Evolutionary conservation across 2,888 invertebrate genomes (phyloP), one percentile per base, ranked within the genome.

Genomic region (Thumatha senex): DNA sequence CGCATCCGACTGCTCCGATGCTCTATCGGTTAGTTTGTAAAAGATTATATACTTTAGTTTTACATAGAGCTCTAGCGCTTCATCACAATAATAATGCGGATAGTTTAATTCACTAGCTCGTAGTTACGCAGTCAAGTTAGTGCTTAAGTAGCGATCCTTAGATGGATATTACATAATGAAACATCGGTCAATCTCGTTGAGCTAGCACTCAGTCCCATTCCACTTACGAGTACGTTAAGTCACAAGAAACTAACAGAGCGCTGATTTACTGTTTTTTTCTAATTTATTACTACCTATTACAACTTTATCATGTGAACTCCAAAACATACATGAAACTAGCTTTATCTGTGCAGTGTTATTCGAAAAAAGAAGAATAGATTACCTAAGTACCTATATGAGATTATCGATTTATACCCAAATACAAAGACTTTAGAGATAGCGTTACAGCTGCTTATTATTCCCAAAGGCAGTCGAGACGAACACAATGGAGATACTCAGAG

Each of bases 1-100:
- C 82, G 80, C 86, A 74, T 81, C 84, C 81, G 84, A 84, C 85
- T 83, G 85, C 81, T 89, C 89, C 84, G 86, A 89, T 89, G 89
- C 80, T 81, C 81, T 81, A 75, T 87, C 86, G 89, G 89, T 89
- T 83, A 87, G 89, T 89, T 72, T 46, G 33, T 58, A 51, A 30
- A 48, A 59, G 47, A 48, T 62, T 51, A 40, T 48, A 51, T 64
- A 57, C 7, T 58, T 49, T 64, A 58, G 54, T 67, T 61, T 57
- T 62, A 57, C 50, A 40, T 64, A 67, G 55, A 67, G 45, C 43
- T 48, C 38, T 44, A 56, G 60, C 54, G 58, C 51, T 65, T 61
- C 46, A 54, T 45, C 35, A 48, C 43, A 24, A 45, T 36, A 56
- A 51, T 52, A 54, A 53, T 46, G 56, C 50, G 56, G 71, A 56